phyloP scores from a whole-genome alignment of 2,888 invertebrate species.

The Lacanobia wlatinum region DNA sequence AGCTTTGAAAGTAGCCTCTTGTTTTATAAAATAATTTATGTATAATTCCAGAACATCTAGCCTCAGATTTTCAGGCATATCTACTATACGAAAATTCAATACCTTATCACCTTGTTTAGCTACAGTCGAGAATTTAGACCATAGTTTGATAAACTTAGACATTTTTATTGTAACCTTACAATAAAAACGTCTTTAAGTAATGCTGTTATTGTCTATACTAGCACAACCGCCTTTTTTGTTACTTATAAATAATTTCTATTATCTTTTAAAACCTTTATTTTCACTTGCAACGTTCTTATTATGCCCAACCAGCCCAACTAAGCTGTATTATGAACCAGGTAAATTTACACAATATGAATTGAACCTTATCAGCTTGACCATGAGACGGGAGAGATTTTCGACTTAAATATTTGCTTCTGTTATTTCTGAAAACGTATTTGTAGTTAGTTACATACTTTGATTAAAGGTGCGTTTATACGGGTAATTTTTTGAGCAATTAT shows the following conservation, averaged over 20 bases:
- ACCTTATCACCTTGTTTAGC: neutral
- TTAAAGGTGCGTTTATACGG: neutral
- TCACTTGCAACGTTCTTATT: neutral
- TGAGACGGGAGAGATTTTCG: neutral
- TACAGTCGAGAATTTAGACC: conserved; percentile 9
- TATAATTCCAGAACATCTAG: conserved; percentile 6
- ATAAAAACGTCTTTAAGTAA: too few species aligned
- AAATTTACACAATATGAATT: neutral
- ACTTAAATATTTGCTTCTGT: too few species aligned
- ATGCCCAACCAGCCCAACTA: neutral
- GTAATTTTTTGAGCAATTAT: too few species aligned
- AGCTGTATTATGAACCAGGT: neutral
- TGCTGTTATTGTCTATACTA: neutral
- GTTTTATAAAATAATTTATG: conserved; percentile 7
- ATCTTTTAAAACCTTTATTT: neutral
- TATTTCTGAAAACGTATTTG: too few species aligned
- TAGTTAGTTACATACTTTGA: neutral
- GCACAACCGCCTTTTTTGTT: neutral
- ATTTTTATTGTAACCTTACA: neutral
- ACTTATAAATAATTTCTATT: neutral
- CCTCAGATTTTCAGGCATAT: conserved; percentile 7
- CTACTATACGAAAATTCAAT: conserved; percentile 24
- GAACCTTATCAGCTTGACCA: neutral
- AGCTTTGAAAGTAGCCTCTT: conserved; percentile 30
- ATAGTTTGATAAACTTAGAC: conserved; percentile 11